Base-by-base conservation (phyloP, 1,140 invertebrate species). In the Lutraria rhynchaena region DNA sequence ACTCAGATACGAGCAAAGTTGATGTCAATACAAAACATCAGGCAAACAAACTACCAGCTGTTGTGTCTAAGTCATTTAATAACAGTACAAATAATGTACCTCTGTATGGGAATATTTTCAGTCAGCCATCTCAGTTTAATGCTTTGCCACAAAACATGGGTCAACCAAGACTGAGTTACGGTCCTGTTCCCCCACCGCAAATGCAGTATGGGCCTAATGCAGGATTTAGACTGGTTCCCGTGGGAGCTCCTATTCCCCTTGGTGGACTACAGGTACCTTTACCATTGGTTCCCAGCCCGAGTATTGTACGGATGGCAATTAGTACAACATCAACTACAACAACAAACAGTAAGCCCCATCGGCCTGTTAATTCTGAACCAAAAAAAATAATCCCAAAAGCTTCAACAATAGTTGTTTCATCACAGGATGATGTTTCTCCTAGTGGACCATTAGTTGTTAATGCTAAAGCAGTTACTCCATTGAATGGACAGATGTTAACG, bases 401-500 rank as follows among this genome's bases (percentile, higher is more conserved):
- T 4, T 35, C 70, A 3, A 46, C 55, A 19, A 13, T 15, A 24
- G 29, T 49, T 29, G 60, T 58, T 7, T 29, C 70, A 35, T n/a
- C 70, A 57, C 29, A 57, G 11, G 53, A 73, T 15, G 70, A 58
- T 3, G 7, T 33, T 37, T 51, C 24, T 13, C 27, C 37, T 13
- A 37, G 31, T 27, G 76, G 76, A 5, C 76, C 76, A 9, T 44
- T 80, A 35, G 76, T 80, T 27, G 65, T 80, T 31, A 80, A 80
- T 70, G 76, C 76, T 11, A 80, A 80, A 49, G 31, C 63, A 24
- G 65, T 80, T 4, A 49, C 65, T 15, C 76, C 76, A 58, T 60
- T 80, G 65, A 80, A 81, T 63, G 87, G 86, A 41, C 89, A 90
- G 71, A 41, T 90, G 46, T 76, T 90, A 15, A 90, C 89, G 17